These are phyloP conservation scores for Nycteola revayana DNA, from an alignment of 2,888 invertebrate genomes.

Conservation along the genomic window DNA sequence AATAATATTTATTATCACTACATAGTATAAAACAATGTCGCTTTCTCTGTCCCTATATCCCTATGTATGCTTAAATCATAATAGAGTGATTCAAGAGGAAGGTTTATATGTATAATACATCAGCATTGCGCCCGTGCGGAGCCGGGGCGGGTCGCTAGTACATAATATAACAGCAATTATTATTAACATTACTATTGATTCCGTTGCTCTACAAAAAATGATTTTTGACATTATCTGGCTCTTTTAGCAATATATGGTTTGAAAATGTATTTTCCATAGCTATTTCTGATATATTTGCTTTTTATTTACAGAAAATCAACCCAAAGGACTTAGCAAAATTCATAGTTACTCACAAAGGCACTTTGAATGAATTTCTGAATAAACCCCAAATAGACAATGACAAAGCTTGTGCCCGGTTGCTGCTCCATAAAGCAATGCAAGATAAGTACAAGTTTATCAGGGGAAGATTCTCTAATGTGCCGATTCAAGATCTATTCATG, in stretches of 20 bases:
- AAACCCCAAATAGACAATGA: constrained; percentile 59
- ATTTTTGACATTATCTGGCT: no score
- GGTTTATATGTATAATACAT: no score
- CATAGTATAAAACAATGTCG: no score
- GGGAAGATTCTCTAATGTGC: constrained; percentile 57
- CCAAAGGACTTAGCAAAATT: constrained; percentile 66
- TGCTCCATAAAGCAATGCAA: constrained; percentile 64
- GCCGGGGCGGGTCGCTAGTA: no score
- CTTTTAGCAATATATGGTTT: neutral
- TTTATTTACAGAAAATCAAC: constrained; percentile 68
- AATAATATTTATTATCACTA: no score
- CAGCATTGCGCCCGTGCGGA: no score
- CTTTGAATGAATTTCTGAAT: constrained; percentile 58
- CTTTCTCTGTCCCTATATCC: no score
- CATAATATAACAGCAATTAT: no score
- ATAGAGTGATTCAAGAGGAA: no score
- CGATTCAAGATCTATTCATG: constrained; percentile 70
- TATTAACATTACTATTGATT: no score
- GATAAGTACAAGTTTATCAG: constrained; percentile 64
- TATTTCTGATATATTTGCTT: constrained; percentile 4
- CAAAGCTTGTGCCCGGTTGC: constrained; percentile 65
- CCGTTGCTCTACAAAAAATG: no score
- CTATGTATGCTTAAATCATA: no score
- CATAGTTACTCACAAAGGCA: constrained; percentile 61
- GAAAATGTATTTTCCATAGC: neutral